These are phyloP conservation scores for Cryptocephalus primarius DNA, from an alignment of 2,888 invertebrate species.

Conservation along the genomic window DNA sequence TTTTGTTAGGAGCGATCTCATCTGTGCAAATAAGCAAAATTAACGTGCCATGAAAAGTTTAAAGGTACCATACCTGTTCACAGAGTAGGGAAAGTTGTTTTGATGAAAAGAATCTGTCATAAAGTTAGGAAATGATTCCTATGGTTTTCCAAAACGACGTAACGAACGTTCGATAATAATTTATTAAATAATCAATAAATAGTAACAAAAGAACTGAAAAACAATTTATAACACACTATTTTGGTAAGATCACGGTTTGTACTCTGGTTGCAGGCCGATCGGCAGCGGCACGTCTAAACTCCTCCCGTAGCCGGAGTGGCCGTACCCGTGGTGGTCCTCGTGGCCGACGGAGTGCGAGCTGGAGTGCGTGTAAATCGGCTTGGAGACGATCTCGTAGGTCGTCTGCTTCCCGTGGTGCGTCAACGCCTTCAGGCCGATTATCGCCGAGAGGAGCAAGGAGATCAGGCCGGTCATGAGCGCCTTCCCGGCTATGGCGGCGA, in stretches of 20 bases:
- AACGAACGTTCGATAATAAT: too few species aligned
- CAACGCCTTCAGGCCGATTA: conserved; percentile 64
- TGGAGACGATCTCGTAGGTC: conserved; percentile 76
- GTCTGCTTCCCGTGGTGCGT: conserved; percentile 56
- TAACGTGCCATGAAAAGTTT: too few species aligned
- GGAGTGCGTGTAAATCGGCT: conserved; percentile 64
- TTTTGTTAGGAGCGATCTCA: too few species aligned
- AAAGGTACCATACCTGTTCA: too few species aligned
- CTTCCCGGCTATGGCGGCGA: conserved; percentile 72
- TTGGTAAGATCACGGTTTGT: conserved; percentile 44
- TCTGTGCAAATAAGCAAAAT: too few species aligned
- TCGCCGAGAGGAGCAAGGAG: conserved; percentile 66
- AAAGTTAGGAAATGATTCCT: too few species aligned
- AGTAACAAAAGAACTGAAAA: too few species aligned
- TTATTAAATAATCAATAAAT: too few species aligned
- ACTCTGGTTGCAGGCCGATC: conserved; percentile 37
- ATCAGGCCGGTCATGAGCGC: conserved; percentile 73
- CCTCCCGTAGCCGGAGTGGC: conserved; percentile 44
- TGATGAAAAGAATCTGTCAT: too few species aligned
- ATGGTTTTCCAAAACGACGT: too few species aligned
- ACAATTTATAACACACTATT: too few species aligned
- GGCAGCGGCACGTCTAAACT: conserved; percentile 38
- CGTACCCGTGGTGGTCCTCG: conserved; percentile 44
- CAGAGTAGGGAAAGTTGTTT: too few species aligned
- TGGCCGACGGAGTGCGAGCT: conserved; percentile 57